A percentile compares a stretch with the other conserved stretches of the same genome.
These are phyloP conservation scores for Phenganax marumi DNA, from an alignment of 92 coral and sea anemone genomes.

Conservation along the genomic window DNA sequence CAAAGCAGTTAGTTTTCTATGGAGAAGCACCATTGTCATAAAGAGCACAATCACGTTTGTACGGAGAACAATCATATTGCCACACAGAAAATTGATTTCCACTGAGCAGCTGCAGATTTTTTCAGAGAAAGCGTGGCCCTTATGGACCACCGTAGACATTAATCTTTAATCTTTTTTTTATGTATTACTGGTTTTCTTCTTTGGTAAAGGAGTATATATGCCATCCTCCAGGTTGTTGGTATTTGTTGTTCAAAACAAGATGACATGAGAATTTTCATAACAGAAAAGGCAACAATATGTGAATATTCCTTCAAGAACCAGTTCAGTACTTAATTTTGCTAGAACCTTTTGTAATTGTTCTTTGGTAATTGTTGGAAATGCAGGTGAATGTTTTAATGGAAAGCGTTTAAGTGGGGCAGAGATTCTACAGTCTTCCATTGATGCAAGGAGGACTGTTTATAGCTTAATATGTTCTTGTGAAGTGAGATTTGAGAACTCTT, in stretches of 20 bases:
- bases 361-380: slow-evolving; percentile 10
- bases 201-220: slow-evolving; percentile 30
- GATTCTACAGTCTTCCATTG: neutral
- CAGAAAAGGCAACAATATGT: slow-evolving; percentile 46
- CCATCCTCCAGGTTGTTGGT: slow-evolving; percentile 52
- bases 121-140: no score
- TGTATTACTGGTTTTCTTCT: slow-evolving; percentile 35
- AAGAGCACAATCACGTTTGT: no score
- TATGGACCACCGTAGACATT: no score
- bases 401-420: slow-evolving; percentile 10
- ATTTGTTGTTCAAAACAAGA: slow-evolving; percentile 40
- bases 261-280: slow-evolving; percentile 41
- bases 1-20: no score
- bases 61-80: no score
- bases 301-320: slow-evolving; percentile 52
- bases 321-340: slow-evolving; percentile 39
- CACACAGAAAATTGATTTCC: no score
- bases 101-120: no score
- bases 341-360: slow-evolving; percentile 27
- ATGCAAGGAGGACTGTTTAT: slow-evolving; percentile 11
- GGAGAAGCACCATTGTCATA: no score
- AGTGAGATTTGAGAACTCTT: slow-evolving; percentile 25
- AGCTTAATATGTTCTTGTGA: slow-evolving; percentile 3
- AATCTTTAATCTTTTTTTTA: slow-evolving; percentile 51
- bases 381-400: slow-evolving; percentile 36